Conservation (phyloP, 2,113 vertebrate genomes). For the Urocynchramus pylzowi region DNA sequence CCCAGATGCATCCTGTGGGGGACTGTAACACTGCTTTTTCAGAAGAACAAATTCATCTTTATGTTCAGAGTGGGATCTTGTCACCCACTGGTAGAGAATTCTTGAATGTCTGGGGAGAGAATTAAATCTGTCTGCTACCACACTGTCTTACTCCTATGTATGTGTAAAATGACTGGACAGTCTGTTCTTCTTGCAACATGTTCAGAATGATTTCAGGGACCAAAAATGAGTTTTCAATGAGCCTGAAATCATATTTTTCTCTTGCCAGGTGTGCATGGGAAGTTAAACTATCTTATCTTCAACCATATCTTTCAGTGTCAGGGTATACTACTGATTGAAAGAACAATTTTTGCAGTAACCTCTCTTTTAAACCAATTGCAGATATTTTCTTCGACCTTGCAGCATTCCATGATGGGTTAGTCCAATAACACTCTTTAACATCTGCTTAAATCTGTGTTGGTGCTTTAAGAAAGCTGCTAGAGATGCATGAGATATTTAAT, state of each 20-base stretch:
- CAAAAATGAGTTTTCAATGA: neutral
- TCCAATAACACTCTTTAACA: neutral
- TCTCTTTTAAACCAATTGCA: neutral
- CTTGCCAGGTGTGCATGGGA: neutral
- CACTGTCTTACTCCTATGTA: neutral
- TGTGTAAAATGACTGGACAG: neutral
- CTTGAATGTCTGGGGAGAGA: neutral
- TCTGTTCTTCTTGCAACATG: neutral
- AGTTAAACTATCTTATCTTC: neutral
- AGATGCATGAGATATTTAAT: neutral
- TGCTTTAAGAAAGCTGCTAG: neutral
- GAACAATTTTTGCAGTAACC: neutral
- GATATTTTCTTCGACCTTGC: neutral
- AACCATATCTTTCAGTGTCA: neutral
- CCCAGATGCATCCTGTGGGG: neutral
- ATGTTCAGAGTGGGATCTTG: neutral
- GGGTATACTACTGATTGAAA: neutral
- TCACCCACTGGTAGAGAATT: neutral
- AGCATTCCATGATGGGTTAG: neutral
- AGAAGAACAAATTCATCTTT: neutral
- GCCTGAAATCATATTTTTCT: neutral
- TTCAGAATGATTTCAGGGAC: neutral
- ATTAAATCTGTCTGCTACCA: neutral
- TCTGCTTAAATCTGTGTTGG: neutral
- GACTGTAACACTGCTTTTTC: neutral